phyloP scores from a whole-genome alignment of 1,140 invertebrate genomes.

The Kradibia gibbosae region DNA sequence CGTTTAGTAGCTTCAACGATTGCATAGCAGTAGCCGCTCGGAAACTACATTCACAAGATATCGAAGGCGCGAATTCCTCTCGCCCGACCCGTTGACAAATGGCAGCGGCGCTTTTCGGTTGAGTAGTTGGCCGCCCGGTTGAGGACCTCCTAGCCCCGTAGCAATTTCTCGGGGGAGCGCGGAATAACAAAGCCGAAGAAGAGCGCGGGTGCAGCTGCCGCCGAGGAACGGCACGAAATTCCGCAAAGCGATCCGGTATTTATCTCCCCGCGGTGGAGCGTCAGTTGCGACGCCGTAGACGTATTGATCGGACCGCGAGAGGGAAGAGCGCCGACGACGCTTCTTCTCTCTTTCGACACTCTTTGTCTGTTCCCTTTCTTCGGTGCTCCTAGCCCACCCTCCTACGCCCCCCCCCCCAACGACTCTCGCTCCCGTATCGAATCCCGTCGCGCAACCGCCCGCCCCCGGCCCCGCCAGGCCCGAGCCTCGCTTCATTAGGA shows the following conservation, averaged over 20 bases:
- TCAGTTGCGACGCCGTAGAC: slow-evolving; percentile 48
- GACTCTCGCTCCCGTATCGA: not conserved
- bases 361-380: not conserved
- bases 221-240: not conserved
- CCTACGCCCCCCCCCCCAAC: not conserved
- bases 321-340: slow-evolving; percentile 23
- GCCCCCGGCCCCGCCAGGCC: not conserved
- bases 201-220: not conserved
- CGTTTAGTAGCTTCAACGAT: no score
- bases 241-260: slow-evolving; percentile 36
- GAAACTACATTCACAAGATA: not conserved
- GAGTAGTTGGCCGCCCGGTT: no score
- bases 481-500: not conserved
- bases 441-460: not conserved
- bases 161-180: slow-evolving; percentile 4
- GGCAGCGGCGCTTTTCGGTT: no score
- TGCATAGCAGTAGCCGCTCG: no score
- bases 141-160: no score
- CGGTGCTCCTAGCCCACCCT: not conserved
- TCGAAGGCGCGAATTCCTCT: not conserved
- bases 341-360: not conserved
- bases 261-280: slow-evolving; percentile 37
- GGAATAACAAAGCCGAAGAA: not conserved
- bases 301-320: slow-evolving; percentile 45
- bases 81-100: not conserved